Evolutionary conservation across 2,888 invertebrate species (phyloP).

Genomic region (Boloria euphrosyne): DNA sequence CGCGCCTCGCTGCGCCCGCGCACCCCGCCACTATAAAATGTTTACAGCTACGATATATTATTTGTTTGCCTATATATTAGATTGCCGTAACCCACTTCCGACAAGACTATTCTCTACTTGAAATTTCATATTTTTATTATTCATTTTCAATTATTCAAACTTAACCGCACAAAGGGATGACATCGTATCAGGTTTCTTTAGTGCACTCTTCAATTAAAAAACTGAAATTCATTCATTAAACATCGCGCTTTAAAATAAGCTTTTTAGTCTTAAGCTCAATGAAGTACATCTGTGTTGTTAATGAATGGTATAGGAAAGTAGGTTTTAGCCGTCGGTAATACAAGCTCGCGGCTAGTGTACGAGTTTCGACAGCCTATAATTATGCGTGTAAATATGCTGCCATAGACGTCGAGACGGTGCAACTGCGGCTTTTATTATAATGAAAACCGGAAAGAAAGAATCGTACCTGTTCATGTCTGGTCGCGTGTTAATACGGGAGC

Average conservation of each 20-base stretch:
- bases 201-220: constrained; percentile 18
- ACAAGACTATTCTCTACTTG: constrained; percentile 4
- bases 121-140: not conserved
- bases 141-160: constrained; percentile 8
- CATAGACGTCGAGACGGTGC: constrained; percentile 30
- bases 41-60: constrained; percentile 68
- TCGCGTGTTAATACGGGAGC: constrained; percentile 29
- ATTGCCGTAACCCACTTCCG: constrained; percentile 18
- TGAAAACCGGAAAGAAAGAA: constrained; percentile 36
- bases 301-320: constrained; percentile 17
- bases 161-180: constrained; percentile 18
- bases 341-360: constrained; percentile 43
- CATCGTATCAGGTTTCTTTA: constrained; percentile 27
- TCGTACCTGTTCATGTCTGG: constrained; percentile 32
- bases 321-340: constrained; percentile 34
- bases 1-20: constrained; percentile 45
- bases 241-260: constrained; percentile 22
- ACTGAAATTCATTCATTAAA: constrained; percentile 30
- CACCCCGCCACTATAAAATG: constrained; percentile 55
- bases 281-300: constrained; percentile 25
- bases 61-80: constrained; percentile 53
- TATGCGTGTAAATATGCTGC: constrained; percentile 42
- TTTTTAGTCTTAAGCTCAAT: constrained; percentile 31
- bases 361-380: constrained; percentile 47
- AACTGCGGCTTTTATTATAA: constrained; percentile 34